Evolutionary conservation across 2,888 invertebrate genomes (phyloP), one percentile per base, ranked within the genome.

Genomic region (Bombylius discolor): DNA sequence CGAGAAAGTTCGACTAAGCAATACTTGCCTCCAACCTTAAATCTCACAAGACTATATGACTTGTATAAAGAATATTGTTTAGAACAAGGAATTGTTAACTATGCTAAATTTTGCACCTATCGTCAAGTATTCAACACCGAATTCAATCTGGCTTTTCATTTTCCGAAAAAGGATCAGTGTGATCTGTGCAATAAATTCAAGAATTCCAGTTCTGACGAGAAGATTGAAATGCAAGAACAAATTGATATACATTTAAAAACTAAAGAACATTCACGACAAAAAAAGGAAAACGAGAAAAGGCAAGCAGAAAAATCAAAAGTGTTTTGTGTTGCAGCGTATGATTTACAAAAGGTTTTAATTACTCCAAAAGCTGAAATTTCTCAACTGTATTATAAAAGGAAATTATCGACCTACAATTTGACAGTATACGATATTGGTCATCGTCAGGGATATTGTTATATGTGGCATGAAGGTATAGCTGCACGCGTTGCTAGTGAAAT

Each of bases 391-490:
- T 51, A 51, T 44, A 51, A 51, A 51, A 4, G 42, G n/a, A 51
- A 51, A 14, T 5, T 51, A 12, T 48, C 48, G 5, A 48, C 48
- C 4, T 48, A 48, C 12, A 48, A 48, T 32, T 5, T 48, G 14
- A 48, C 48, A 31, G 48, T 48, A 23, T 48, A 23, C 31, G 48
- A 48, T 48, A 32, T 48, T 14, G 48, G 31, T 5, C 14, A 32
- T 6, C 42, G 23, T 12, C 51, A 31, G n/a, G 51, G 42, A 5
- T 44, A 39, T 42, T 51, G 42, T 13, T 51, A 51, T 31, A 44
- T 51, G 42, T 51, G 51, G 51, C 44, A 51, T 14, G 51, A 51
- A 44, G 44, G 51, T 8, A 51, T 51, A 39, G 39, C 44, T 14
- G 44, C 14, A 44, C n/a, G 44, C 13, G 44, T 45, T 32, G 23